Conservation (phyloP, 2,113 vertebrate species). For the Arvicanthis niloticus region DNA sequence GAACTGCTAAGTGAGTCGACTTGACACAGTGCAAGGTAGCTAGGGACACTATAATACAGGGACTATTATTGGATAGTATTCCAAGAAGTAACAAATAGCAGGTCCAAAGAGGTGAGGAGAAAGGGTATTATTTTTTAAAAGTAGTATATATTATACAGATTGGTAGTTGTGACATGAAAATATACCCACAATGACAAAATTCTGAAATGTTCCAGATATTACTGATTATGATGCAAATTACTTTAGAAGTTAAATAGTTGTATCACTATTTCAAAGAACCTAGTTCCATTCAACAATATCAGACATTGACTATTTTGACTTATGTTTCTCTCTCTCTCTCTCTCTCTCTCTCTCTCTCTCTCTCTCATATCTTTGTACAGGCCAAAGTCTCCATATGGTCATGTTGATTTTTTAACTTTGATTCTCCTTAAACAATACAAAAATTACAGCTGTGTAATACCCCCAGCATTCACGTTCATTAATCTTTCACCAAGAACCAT, state of each 20-base stretch:
- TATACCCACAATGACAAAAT: neutral
- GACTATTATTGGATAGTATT: neutral
- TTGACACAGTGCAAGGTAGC: accelerated
- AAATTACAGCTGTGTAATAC: neutral
- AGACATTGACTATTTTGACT: neutral
- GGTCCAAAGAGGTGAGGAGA: neutral
- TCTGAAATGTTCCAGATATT: neutral
- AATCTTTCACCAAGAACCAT: neutral
- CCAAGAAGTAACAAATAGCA: neutral
- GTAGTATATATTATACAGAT: neutral
- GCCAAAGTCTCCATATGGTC: neutral
- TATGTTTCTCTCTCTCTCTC: neutral
- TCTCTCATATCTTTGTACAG: neutral
- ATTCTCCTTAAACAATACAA: neutral
- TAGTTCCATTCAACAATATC: neutral
- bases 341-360: neutral
- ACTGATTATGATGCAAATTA: neutral
- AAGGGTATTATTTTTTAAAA: neutral
- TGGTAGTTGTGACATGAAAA: neutral
- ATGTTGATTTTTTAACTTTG: neutral
- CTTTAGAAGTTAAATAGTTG: neutral
- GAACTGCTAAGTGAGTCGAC: neutral
- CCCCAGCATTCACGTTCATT: neutral
- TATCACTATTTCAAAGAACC: neutral
- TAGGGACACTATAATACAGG: neutral